These are phyloP conservation scores for Habropoda laboriosa DNA, from an alignment of 1,140 invertebrate species.

Conservation along the genomic window DNA sequence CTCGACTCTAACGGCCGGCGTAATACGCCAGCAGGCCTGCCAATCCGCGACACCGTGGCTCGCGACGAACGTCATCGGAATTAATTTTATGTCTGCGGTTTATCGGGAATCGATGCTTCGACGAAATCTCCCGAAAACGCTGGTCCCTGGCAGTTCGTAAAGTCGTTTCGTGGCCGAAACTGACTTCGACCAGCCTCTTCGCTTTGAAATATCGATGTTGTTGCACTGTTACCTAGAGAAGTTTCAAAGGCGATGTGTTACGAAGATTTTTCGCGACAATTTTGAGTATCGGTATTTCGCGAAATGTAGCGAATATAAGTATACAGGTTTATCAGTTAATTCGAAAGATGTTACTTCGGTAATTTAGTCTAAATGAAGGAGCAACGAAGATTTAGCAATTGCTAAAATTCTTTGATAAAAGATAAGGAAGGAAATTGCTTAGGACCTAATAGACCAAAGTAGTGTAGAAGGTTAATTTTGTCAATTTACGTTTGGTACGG, in stretches of 20 bases:
- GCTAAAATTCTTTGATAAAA: too few species aligned
- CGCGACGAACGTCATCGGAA: conserved; percentile 33
- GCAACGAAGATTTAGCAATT: too few species aligned
- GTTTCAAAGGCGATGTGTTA: background rate
- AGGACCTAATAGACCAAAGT: too few species aligned
- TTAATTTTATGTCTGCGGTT: conserved; percentile 43
- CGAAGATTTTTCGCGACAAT: too few species aligned
- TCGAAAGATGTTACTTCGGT: too few species aligned
- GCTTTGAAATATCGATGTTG: background rate
- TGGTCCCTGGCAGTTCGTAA: conserved; percentile 2
- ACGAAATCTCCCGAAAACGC: conserved; percentile 21
- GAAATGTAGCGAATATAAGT: too few species aligned
- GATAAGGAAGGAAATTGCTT: too few species aligned
- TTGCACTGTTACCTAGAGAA: background rate
- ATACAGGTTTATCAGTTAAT: too few species aligned
- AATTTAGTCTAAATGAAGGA: too few species aligned
- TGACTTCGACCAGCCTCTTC: background rate
- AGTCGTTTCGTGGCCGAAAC: conserved; percentile 11
- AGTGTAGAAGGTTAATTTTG: too few species aligned
- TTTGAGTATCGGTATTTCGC: background rate
- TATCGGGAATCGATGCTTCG: conserved; percentile 34
- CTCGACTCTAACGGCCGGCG: background rate
- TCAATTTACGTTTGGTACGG: too few species aligned
- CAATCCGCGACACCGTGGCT: background rate
- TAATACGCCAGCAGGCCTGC: background rate